These are phyloP conservation scores for Heterohyrax brucei DNA, from an alignment of 2,797 vertebrate genomes.

Conservation along the genomic window DNA sequence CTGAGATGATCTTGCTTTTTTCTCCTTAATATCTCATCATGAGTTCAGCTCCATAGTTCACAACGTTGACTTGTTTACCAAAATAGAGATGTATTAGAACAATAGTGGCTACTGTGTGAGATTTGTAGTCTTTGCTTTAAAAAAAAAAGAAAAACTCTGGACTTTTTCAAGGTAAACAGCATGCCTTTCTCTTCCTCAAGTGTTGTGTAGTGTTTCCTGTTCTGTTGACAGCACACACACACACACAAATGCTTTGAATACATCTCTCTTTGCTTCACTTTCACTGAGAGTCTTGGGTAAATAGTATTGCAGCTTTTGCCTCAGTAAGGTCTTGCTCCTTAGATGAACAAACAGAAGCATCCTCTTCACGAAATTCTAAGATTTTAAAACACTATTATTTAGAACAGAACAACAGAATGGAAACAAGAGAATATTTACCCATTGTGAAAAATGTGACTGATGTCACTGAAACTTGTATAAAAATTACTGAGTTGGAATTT, in stretches of 20 bases:
- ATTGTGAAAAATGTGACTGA: background rate
- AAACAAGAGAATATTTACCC: background rate
- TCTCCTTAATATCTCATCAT: background rate
- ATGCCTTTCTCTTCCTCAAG: conserved; percentile 48
- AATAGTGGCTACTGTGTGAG: background rate
- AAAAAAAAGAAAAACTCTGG: background rate
- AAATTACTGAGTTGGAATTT: background rate
- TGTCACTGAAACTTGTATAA: background rate
- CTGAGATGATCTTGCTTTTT: background rate
- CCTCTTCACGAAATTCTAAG: background rate
- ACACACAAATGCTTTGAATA: conserved; percentile 9
- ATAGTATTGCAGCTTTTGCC: background rate
- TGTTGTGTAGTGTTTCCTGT: conserved; percentile 17
- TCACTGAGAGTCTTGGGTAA: background rate
- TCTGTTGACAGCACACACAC: conserved; percentile 43
- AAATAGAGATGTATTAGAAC: background rate
- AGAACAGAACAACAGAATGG: background rate
- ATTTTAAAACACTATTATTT: background rate
- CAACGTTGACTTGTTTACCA: conserved; percentile 31
- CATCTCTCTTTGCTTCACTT: background rate
- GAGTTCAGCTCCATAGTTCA: background rate
- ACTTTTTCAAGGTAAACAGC: background rate
- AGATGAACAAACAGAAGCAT: conserved; percentile 47
- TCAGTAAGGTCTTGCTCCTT: background rate
- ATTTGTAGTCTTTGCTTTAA: background rate